Evolutionary conservation across 2,888 invertebrate species (phyloP), one percentile per base, ranked within the genome.

Genomic region (Drosophila recens): DNA sequence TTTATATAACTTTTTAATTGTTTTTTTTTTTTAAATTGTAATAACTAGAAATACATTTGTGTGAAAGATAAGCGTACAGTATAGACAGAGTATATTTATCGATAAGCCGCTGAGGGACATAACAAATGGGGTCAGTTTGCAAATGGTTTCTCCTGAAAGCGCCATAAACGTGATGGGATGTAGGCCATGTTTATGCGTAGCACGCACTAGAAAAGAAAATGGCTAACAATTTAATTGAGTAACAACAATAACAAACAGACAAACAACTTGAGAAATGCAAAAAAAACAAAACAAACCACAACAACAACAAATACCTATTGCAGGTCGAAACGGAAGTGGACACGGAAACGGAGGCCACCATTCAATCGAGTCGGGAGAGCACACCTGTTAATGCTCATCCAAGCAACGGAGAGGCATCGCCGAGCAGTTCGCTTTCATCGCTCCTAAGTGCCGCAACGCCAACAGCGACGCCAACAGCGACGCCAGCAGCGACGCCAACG

Each of bases 341-440:
- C 62, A 76, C 77, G 65, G 71, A 79, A 78, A 57, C 64, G 64
- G 67, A 67, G 57, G 49, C 63, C 42, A 52, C 40, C 2, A 42
- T 17, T 23, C 46, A 53, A 23, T 68, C 82, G 79, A 82, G 90
- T 48, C 84, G 90, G 3, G 90, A 90, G 83, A 90, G 88, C 82
- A 90, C 90, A 90, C 90, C 90, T 90, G 90, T 90, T 90, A 90
- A 90, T 40, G 61, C 78, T 78, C 61, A 66, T 53, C 53, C 62
- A 13, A 30, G 11, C 10, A 30, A 13, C 15, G 59, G 10, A n/a
- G 71, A 73, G 43, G 57, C 61, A 30, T 64, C 84, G 58, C 23
- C 61, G 2, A 48, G 48, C 57, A 73, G 76, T 54, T 77, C 77
- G 53, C 63, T 68, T 40, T 78, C 80, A 17, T 75, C 77, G 67